phyloP scores from a whole-genome alignment of 1,140 invertebrate genomes.

The Drosophila burlai region DNA sequence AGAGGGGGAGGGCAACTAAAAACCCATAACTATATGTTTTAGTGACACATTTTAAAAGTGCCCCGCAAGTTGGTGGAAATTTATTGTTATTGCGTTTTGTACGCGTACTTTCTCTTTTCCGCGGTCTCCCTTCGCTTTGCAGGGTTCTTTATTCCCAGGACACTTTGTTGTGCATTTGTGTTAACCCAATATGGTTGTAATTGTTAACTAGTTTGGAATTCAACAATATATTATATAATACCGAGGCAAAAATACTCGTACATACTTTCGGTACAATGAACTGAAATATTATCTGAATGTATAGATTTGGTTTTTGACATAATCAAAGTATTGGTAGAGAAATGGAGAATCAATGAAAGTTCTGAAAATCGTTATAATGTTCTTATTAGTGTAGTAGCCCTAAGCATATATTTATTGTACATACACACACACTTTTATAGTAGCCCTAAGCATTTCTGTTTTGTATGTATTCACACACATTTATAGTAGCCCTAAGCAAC shows the following conservation, averaged over 20 bases:
- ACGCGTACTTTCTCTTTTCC: slow-evolving; percentile 39
- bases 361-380: no score
- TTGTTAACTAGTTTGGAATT: slow-evolving; percentile 7
- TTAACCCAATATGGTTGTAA: slow-evolving; percentile 22
- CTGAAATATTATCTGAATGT: neutral
- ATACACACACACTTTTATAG: no score
- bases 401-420: no score
- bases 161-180: slow-evolving; percentile 22
- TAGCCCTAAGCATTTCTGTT: no score
- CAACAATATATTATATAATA: neutral
- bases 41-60: slow-evolving; percentile 78
- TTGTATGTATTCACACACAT: no score
- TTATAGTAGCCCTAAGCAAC: no score
- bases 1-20: slow-evolving; percentile 54
- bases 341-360: neutral
- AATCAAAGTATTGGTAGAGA: no score
- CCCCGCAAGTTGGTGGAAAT: slow-evolving; percentile 71
- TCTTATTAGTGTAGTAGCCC: no score
- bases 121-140: neutral
- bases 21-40: slow-evolving; percentile 79
- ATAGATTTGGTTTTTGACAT: neutral
- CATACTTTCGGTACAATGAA: neutral
- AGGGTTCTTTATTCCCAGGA: neutral
- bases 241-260: neutral
- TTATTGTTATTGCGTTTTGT: slow-evolving; percentile 76